Evolutionary conservation across 2,888 invertebrate species (phyloP), one percentile per base, ranked within the genome.

Genomic region (Eubasilissa splendida): DNA sequence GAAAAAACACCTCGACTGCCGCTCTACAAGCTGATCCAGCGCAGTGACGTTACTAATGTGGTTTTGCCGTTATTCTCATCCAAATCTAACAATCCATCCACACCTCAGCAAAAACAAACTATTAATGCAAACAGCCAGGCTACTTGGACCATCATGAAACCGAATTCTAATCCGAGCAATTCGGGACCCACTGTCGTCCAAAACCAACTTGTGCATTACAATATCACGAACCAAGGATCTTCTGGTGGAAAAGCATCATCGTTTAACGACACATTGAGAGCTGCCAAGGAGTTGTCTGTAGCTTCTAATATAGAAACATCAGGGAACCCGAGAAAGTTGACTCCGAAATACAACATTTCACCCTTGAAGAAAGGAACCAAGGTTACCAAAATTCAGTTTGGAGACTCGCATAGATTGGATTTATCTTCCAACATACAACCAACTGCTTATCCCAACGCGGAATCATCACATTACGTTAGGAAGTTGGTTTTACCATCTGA

Each of bases 11-110:
- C 33, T 10, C 33, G 63, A 63, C 33, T 11, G 63, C 63, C 31
- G 63, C 22, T 33, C 33, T 68, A 68, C 52, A 68, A 68, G 14
- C 14, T 68, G 42, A 52, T 68, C n/a, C 33, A 68, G 68, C 68
- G 52, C 12, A 68, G 50, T 1, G 68, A 68, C 3, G 68, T n/a
- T 0, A 12, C 68, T 9, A 68, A 68, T 7, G 12, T 50, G 9
- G 2, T 68, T 7, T 68, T 9, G 9, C 52, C 68, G 9, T 1
- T 52, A 0, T 50, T 14, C n/a, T 10, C 50, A 14, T 12, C 42
- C 42, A 68, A 68, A 14, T 33, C 50, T n/a, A 52, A 68, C 4
- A n/a, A 68, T 8, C 50, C 68, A 12, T 52, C 68, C 10, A 14
- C 52, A 9, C 68, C 31, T 31, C 33, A 10, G 9, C 42, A 68